Conservation (phyloP, 2,113 vertebrate species). For the Myodes glareolus region DNA sequence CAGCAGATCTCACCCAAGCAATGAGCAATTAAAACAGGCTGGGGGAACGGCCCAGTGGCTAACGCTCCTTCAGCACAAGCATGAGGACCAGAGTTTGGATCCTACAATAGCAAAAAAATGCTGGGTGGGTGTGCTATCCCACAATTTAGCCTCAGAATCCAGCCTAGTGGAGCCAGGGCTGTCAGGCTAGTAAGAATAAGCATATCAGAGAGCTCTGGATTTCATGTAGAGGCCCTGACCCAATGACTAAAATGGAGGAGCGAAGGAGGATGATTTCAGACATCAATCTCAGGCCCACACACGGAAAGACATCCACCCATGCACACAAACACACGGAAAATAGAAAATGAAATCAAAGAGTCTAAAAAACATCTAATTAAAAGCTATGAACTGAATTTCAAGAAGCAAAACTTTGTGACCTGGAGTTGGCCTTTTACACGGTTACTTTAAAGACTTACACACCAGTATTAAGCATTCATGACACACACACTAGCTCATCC, state of each 20-base stretch:
- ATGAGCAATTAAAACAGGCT: background rate
- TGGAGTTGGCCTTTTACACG: background rate
- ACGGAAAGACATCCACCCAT: background rate
- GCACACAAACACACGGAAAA: background rate
- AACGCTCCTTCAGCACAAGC: background rate
- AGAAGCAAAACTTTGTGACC: background rate
- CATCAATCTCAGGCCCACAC: background rate
- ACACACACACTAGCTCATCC: background rate
- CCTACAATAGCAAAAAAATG: background rate
- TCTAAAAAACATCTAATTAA: background rate
- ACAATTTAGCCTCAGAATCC: background rate
- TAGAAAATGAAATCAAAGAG: background rate
- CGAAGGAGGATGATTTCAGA: background rate
- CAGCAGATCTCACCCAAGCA: background rate
- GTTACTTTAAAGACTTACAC: background rate
- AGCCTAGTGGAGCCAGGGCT: background rate
- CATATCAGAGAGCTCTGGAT: too few species aligned
- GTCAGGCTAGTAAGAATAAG: too few species aligned
- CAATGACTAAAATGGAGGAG: background rate
- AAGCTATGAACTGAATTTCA: background rate
- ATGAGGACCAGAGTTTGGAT: background rate
- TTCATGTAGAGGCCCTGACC: background rate
- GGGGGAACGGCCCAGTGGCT: background rate
- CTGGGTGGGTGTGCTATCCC: background rate
- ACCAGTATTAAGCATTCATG: background rate